A percentile compares a stretch with the other conserved stretches of the same genome.
phyloP scores from a whole-genome alignment of 2,888 invertebrate species.

The Mellilla xanthometata region DNA sequence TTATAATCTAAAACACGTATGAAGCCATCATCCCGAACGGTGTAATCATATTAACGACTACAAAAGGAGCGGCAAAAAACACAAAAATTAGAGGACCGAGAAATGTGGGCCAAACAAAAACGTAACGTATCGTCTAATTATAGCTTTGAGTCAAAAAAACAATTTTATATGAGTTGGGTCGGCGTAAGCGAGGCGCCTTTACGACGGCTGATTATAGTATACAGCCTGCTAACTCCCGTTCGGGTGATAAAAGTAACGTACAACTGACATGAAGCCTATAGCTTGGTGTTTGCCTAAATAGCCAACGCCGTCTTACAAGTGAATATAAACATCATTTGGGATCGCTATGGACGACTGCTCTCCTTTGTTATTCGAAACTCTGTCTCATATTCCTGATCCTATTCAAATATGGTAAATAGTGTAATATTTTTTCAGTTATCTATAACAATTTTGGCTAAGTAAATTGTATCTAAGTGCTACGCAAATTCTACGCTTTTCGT shows the following conservation, averaged over 20 bases:
- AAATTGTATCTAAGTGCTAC: background rate
- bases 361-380: background rate
- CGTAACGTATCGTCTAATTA: constrained; percentile 81
- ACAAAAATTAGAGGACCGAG: constrained; percentile 81
- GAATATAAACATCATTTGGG: constrained; percentile 14
- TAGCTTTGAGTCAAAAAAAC: constrained; percentile 80
- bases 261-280: constrained; percentile 34
- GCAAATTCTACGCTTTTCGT: constrained; percentile 1
- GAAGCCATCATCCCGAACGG: constrained; percentile 82
- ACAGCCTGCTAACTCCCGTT: constrained; percentile 36
- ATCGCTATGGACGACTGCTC: background rate
- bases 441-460: too few species aligned
- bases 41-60: constrained; percentile 83
- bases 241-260: constrained; percentile 37
- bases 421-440: too few species aligned
- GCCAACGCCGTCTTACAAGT: constrained; percentile 23
- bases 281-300: constrained; percentile 29
- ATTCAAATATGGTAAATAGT: too few species aligned
- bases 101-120: constrained; percentile 83
- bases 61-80: constrained; percentile 81
- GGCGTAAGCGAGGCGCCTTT: constrained; percentile 62
- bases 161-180: constrained; percentile 71
- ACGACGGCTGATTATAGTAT: constrained; percentile 46
- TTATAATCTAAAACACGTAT: constrained; percentile 83
- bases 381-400: background rate